These are phyloP conservation scores for Catotricha subobsoleta DNA, from an alignment of 2,888 invertebrate genomes.

Conservation along the genomic window DNA sequence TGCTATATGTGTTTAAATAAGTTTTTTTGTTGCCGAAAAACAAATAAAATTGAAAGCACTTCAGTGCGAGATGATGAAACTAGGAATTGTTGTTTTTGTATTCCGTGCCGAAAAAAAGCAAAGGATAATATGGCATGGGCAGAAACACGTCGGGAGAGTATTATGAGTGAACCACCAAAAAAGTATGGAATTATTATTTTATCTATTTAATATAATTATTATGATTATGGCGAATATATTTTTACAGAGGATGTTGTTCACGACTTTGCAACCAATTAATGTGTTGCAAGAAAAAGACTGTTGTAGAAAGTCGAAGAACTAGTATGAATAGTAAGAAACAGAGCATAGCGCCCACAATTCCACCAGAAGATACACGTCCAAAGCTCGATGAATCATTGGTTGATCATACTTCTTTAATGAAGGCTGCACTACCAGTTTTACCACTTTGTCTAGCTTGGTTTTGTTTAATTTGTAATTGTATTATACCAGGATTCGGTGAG, in stretches of 20 bases:
- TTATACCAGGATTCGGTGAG: slow-evolving; percentile 62
- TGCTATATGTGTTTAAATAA: slow-evolving; percentile 25
- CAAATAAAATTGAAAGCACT: slow-evolving; percentile 23
- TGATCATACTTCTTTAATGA: slow-evolving; percentile 72
- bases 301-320: slow-evolving; percentile 38
- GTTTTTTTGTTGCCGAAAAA: slow-evolving; percentile 28
- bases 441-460: slow-evolving; percentile 73
- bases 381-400: slow-evolving; percentile 61
- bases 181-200: not conserved
- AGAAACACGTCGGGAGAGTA: slow-evolving; percentile 8
- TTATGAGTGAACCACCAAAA: slow-evolving; percentile 2
- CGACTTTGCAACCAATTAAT: slow-evolving; percentile 20
- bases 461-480: slow-evolving; percentile 65
- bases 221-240: too few species aligned
- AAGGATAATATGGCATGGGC: slow-evolving; percentile 20
- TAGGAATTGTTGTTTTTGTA: slow-evolving; percentile 26
- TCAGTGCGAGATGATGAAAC: slow-evolving; percentile 13
- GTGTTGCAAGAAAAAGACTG: slow-evolving; percentile 32
- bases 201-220: not conserved
- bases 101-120: slow-evolving; percentile 23
- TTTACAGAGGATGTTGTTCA: slow-evolving; percentile 22
- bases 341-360: slow-evolving; percentile 43
- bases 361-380: slow-evolving; percentile 49
- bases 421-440: slow-evolving; percentile 80
- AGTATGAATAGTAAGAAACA: slow-evolving; percentile 49